A percentile compares a stretch with the other conserved stretches of the same genome.
Conservation (phyloP, 2,797 vertebrate species). For the Trachurus trachurus region DNA sequence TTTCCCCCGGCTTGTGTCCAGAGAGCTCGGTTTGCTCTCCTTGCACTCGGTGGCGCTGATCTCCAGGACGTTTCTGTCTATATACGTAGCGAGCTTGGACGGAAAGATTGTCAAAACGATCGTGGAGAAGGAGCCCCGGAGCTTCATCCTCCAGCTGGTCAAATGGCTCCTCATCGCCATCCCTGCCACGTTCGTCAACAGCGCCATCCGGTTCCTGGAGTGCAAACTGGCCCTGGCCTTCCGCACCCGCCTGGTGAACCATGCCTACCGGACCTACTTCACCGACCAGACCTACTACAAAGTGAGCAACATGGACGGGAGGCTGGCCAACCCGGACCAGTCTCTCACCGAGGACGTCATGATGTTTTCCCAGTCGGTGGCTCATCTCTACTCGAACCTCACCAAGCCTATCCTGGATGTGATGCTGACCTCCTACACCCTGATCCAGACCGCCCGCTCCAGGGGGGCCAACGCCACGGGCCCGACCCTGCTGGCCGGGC, state of each 20-base stretch:
- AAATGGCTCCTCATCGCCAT: conserved; percentile 98
- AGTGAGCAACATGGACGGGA: conserved; percentile 96
- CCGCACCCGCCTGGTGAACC: conserved; percentile 94
- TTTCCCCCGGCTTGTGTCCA: conserved; percentile 91
- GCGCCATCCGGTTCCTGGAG: conserved; percentile 96
- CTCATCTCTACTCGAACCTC: conserved; percentile 97
- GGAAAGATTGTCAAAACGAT: conserved; percentile 98
- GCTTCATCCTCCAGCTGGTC: conserved; percentile 92
- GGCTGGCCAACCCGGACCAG: conserved; percentile 97
- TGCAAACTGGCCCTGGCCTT: conserved; percentile 96
- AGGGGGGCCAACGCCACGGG: conserved; percentile 93
- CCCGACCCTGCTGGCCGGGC: conserved; percentile 93
- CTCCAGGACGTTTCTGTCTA: conserved; percentile 96
- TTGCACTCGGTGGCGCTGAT: conserved; percentile 94
- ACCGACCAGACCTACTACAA: conserved; percentile 95
- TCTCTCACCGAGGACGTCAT: conserved; percentile 97
- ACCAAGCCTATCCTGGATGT: conserved; percentile 98
- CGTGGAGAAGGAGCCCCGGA: conserved; percentile 93
- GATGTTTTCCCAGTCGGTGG: conserved; percentile 97
- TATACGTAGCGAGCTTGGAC: conserved; percentile 96
- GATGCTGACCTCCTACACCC: conserved; percentile 95
- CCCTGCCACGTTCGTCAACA: conserved; percentile 99
- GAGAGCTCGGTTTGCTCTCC: conserved; percentile 92
- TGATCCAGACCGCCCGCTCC: conserved; percentile 93
- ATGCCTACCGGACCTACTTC: conserved; percentile 96